A percentile compares a stretch with the other conserved stretches of the same genome.
phyloP scores from a whole-genome alignment of 2,113 vertebrate genomes.

The Gobius niger region DNA sequence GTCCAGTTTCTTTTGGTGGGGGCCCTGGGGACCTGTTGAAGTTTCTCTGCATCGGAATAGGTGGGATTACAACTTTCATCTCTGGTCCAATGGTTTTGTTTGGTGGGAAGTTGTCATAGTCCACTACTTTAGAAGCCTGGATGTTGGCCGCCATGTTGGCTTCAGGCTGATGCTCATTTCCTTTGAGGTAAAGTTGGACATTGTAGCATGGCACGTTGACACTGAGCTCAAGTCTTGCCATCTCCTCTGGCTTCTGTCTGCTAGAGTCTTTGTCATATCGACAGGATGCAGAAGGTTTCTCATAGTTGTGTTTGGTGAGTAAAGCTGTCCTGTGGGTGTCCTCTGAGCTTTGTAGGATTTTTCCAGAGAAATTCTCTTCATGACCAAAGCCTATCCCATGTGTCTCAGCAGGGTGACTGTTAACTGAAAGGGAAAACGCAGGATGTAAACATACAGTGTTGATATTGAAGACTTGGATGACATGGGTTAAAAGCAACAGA shows the following conservation, averaged over 20 bases:
- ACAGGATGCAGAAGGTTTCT: slow-evolving; percentile 40
- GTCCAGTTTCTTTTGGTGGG: slow-evolving; percentile 47
- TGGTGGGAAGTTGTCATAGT: slow-evolving; percentile 79
- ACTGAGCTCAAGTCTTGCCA: slow-evolving; percentile 29
- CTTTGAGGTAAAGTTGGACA: slow-evolving; percentile 52
- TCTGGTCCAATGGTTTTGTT: slow-evolving; percentile 81
- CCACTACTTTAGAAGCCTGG: slow-evolving; percentile 57
- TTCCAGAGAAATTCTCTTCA: slow-evolving; percentile 48
- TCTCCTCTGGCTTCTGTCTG: slow-evolving; percentile 38
- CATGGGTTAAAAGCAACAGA: not conserved
- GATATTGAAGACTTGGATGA: not conserved
- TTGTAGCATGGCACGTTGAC: slow-evolving; percentile 41
- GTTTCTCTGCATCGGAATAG: slow-evolving; percentile 62
- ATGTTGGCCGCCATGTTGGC: slow-evolving; percentile 4
- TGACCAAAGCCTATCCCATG: slow-evolving; percentile 45
- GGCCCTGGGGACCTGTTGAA: slow-evolving; percentile 62
- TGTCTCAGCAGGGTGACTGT: slow-evolving; percentile 22
- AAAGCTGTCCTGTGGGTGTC: slow-evolving; percentile 33
- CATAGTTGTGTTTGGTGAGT: slow-evolving; percentile 40
- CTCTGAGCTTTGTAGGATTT: slow-evolving; percentile 31
- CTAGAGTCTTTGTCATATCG: slow-evolving; percentile 50
- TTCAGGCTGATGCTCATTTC: slow-evolving; percentile 30
- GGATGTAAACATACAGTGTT: not conserved
- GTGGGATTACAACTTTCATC: slow-evolving; percentile 77
- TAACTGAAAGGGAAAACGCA: slow-evolving; percentile 27